A percentile compares a stretch with the other conserved stretches of the same genome.
Conservation (phyloP, 2,113 vertebrate genomes). For the Nibea coibor region DNA sequence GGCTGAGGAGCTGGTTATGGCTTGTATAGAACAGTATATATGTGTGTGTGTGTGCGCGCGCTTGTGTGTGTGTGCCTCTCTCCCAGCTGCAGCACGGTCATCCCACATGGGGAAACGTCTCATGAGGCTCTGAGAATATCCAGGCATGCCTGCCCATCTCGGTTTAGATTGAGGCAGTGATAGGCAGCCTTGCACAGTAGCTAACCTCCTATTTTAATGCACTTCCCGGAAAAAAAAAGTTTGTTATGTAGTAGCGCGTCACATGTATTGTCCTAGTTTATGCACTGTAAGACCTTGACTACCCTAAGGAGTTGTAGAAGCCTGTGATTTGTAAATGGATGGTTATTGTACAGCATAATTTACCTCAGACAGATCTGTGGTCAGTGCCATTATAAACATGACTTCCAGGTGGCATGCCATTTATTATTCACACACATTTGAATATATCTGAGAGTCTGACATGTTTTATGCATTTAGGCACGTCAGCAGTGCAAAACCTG, state of each 20-base stretch:
- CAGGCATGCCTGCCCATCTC: conserved; percentile 47
- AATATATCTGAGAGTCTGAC: conserved; percentile 56
- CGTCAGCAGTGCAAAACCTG: conserved; percentile 15
- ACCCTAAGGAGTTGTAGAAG: conserved; percentile 18
- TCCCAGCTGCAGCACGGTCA: conserved; percentile 54
- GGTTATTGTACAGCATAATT: conserved; percentile 44
- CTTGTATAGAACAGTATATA: conserved; percentile 36
- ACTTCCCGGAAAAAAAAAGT: conserved; percentile 18
- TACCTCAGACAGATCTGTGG: conserved; percentile 32
- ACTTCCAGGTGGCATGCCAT: conserved; percentile 55
- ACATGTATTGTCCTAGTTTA: conserved; percentile 34
- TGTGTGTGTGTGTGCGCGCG: too few relatives aligned
- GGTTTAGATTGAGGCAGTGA: conserved; percentile 56
- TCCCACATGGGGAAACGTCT: conserved; percentile 60
- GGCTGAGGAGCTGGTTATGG: conserved; percentile 56
- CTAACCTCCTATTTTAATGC: conserved; percentile 54
- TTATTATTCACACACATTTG: conserved; percentile 72
- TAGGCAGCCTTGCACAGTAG: conserved; percentile 37
- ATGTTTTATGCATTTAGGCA: conserved; percentile 68
- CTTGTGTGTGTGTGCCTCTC: background rate
- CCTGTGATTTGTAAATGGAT: conserved; percentile 48
- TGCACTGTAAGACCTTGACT: conserved; percentile 18
- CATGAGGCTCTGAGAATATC: conserved; percentile 60
- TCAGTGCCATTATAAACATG: conserved; percentile 54
- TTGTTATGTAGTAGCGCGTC: conserved; percentile 15